Base-by-base conservation (phyloP, 1,140 invertebrate genomes). In the Neoseiulus cucumeris region DNA sequence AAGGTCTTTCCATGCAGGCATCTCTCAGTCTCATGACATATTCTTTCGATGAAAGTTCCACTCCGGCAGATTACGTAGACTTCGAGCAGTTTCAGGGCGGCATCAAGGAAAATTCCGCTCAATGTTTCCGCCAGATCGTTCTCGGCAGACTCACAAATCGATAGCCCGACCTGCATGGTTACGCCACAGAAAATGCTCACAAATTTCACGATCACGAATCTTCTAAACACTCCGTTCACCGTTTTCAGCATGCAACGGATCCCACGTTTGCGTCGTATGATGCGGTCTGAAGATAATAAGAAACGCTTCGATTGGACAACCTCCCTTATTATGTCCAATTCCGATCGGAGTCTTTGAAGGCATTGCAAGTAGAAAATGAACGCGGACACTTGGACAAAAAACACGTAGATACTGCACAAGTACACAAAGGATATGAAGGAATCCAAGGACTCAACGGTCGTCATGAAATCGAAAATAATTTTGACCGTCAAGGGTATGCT, bases 151-250 rank as follows among this genome's bases (percentile, higher is more conserved):
- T 59, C 25, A 20, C 25, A 12, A 9, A 59, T 59, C 22, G 51
- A 29, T 25, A 59, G 51, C 2, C 51, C 51, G 22, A 59, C 51
- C 51, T 59, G 51, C 22, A 59, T 17, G 14, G 51, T 59, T 2
- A 59, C 51, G n/a, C 51, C 33, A 20, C 51, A 59, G 22, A 59
- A 59, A 33, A 59, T 25, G 22, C 51, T 59, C 25, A 59, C 51
- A 25, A 59, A 59, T 25, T 59, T 59, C 25, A 59, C 51, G 22
- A 59, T 29, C 25, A 59, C 33, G 51, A 59, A 59, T 33, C 51
- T 17, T 9, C 33, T 59, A 9, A 59, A 59, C 2, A 59, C 14
- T 17, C 51, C 25, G 22, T 59, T 59, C 51, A 25, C 22, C 25
- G 17, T 59, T 6, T 25, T 20, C 25, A 59, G 25, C 51, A 59